phyloP scores from a whole-genome alignment of 2,113 vertebrate species.

The Puma concolor region DNA sequence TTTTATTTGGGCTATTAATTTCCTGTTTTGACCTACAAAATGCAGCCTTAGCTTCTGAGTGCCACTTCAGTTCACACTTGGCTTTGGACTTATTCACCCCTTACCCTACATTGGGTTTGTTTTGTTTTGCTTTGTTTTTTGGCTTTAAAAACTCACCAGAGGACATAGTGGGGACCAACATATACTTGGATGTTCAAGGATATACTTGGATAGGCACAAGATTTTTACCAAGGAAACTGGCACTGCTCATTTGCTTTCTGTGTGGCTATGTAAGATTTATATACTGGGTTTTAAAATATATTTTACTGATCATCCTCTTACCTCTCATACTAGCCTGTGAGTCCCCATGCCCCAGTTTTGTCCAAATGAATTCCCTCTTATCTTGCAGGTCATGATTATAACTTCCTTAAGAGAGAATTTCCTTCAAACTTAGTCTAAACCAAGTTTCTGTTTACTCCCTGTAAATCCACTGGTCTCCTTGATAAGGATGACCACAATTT shows the following conservation, averaged over 20 bases:
- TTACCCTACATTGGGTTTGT: neutral
- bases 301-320: neutral
- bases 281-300: neutral
- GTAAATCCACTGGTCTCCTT: neutral
- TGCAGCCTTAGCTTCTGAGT: neutral
- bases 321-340: neutral
- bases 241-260: neutral
- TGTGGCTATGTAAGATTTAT: neutral
- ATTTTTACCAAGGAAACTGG: neutral
- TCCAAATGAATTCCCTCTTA: neutral
- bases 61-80: neutral
- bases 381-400: neutral
- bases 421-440: conserved; percentile 22
- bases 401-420: neutral
- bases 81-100: neutral
- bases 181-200: neutral
- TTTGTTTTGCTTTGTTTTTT: neutral
- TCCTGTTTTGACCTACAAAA: neutral
- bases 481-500: neutral
- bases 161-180: neutral
- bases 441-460: neutral
- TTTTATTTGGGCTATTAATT: conserved; percentile 10
- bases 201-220: neutral
- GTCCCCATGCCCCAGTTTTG: neutral
- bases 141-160: conserved; percentile 47